phyloP scores from a whole-genome alignment of 2,113 vertebrate genomes.

The Lonchura striata region DNA sequence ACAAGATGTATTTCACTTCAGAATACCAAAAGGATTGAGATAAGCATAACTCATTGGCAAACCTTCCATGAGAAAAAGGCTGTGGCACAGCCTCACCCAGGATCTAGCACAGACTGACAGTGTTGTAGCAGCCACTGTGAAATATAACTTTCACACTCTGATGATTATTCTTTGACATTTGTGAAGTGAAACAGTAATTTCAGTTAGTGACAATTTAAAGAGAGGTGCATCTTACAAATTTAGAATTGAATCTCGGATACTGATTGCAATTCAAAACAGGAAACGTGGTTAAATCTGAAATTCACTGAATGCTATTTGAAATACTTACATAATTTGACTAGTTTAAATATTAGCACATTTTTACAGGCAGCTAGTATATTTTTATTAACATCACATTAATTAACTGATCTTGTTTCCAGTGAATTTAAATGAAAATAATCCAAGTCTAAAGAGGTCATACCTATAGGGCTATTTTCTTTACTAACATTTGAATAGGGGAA shows the following conservation, averaged over 20 bases:
- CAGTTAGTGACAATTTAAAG: constrained; percentile 52
- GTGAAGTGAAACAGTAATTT: constrained; percentile 57
- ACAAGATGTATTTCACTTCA: background rate
- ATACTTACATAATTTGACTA: constrained; percentile 28
- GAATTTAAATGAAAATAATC: constrained; percentile 5
- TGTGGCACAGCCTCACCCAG: background rate
- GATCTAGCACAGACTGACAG: constrained; percentile 17
- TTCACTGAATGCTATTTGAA: background rate
- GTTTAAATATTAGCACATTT: constrained; percentile 3
- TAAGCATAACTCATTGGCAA: background rate
- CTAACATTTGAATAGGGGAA: background rate
- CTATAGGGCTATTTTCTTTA: background rate
- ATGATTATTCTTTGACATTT: constrained; percentile 54
- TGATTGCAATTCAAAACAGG: constrained; percentile 22
- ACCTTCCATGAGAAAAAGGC: background rate
- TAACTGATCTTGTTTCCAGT: background rate
- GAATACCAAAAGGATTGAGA: background rate
- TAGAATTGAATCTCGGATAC: constrained; percentile 32
- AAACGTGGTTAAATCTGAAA: constrained; percentile 34
- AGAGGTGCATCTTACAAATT: constrained; percentile 16
- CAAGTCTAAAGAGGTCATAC: background rate
- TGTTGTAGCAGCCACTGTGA: constrained; percentile 5
- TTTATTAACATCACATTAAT: background rate
- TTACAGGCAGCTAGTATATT: background rate
- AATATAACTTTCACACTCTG: constrained; percentile 50